Evolutionary conservation across 1,140 invertebrate species (phyloP).

Genomic region (Ganaspis sp.): DNA sequence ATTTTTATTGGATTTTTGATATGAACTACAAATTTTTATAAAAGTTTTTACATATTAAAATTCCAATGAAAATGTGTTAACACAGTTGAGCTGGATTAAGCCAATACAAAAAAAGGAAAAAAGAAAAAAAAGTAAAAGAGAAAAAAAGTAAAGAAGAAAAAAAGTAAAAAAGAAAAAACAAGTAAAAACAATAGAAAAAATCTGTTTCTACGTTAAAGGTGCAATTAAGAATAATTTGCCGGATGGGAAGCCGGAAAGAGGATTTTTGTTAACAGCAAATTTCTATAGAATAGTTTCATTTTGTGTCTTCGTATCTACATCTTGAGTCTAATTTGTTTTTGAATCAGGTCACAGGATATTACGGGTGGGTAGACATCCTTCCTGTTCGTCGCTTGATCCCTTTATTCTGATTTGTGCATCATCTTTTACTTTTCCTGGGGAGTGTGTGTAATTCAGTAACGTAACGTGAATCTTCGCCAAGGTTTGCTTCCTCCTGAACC

Average conservation of each 20-base stretch:
- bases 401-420: constrained; percentile 42
- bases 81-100: too few relatives aligned
- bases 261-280: neutral
- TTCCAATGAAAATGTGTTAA: too few relatives aligned
- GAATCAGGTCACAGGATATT: constrained; percentile 57
- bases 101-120: too few relatives aligned
- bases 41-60: too few relatives aligned
- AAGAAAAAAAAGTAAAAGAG: too few relatives aligned
- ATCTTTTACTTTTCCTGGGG: constrained; percentile 38
- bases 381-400: constrained; percentile 50
- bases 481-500: constrained; percentile 28
- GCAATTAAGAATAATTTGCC: too few relatives aligned
- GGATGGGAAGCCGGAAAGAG: neutral
- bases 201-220: too few relatives aligned
- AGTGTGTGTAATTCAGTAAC: constrained; percentile 9
- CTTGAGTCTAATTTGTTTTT: constrained; percentile 21
- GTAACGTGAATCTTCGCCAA: constrained; percentile 12
- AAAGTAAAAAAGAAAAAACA: too few relatives aligned
- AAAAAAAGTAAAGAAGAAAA: too few relatives aligned
- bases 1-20: too few relatives aligned
- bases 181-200: too few relatives aligned
- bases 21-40: too few relatives aligned
- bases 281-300: neutral
- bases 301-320: neutral
- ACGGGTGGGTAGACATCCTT: constrained; percentile 65